Evolutionary conservation across 2,797 vertebrate species (phyloP), one percentile per base, ranked within the genome.

Genomic region (Danio tinwini): DNA sequence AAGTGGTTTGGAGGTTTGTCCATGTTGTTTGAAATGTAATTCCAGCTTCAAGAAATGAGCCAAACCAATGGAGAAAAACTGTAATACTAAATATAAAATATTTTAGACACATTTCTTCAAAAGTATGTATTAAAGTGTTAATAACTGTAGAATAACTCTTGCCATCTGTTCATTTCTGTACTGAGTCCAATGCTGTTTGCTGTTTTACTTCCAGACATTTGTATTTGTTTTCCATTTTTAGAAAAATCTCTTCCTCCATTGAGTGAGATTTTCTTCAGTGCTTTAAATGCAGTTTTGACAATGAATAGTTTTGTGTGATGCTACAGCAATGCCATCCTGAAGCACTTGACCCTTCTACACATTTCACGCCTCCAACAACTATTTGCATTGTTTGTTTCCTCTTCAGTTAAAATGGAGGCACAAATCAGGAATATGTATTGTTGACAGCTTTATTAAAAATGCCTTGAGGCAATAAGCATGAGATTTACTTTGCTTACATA

Each of bases 81-180:
- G n/a, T n/a, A 58, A 10, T 62, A 62, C 29, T 29, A 29, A 3
- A 29, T 29, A 29, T 29, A 29, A 29, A n/a, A 29, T 3, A 1
- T 29, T 29, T 29, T 29, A 29, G 29, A 29, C 29, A 29, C 29
- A 29, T 29, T 29, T 29, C 29, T 29, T 29, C 29, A 29, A 3
- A 29, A 29, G 29, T 29, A 29, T 29, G 29, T 29, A 29, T 29
- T 29, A 29, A 29, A 29, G 29, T 1, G 29, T 29, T 29, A 39
- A 17, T 61, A 61, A 49, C 10, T 62, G 6, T 6, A 5, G 9
- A 3, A 49, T 37, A 62, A 16, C 16, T 63, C 5, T 29, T 29
- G 49, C 47, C 37, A 75, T 64, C 17, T 75, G 49, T 76, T 64
- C 59, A 63, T 75, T 0, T 12, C 73, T 63, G 72, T 62, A 61